These are phyloP conservation scores for Antennarius maculatus DNA, from an alignment of 2,797 vertebrate species.

Conservation along the genomic window DNA sequence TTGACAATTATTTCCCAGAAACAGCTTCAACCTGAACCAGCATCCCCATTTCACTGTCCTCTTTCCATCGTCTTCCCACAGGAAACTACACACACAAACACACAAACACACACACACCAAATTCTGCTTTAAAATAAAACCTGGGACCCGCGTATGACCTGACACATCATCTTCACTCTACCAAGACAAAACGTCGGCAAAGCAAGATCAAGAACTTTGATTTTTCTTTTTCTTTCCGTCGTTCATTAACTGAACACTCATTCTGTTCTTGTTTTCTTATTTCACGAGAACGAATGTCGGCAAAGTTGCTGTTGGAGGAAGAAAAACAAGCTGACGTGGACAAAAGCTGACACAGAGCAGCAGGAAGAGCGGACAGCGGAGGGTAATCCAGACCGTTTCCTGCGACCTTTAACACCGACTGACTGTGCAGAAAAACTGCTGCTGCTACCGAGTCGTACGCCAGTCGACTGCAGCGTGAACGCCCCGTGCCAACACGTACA, in stretches of 20 bases:
- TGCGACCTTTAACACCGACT: constrained; percentile 17
- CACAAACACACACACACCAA: no score
- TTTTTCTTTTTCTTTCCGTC: no score
- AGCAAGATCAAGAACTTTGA: no score
- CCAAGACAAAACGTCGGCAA: no score
- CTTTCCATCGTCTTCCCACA: constrained; percentile 39
- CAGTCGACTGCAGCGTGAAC: not conserved
- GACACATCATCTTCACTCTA: no score
- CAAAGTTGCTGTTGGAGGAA: constrained; percentile 10
- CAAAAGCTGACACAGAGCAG: constrained; percentile 27
- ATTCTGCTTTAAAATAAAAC: no score
- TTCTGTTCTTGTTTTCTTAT: not conserved
- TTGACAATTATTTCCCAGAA: no score
- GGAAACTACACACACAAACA: constrained; percentile 39
- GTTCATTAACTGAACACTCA: not conserved
- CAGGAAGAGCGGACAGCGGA: constrained; percentile 38
- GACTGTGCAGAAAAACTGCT: constrained; percentile 41
- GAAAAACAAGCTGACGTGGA: constrained; percentile 29
- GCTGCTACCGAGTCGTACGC: not conserved
- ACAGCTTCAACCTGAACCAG: not conserved
- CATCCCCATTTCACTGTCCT: not conserved
- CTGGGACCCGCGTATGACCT: no score
- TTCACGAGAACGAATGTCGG: constrained; percentile 14
- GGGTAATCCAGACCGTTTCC: constrained; percentile 31
- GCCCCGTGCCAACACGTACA: no score